Conservation (phyloP, 2,113 vertebrate genomes). For the Cranoglanis bouderius region DNA sequence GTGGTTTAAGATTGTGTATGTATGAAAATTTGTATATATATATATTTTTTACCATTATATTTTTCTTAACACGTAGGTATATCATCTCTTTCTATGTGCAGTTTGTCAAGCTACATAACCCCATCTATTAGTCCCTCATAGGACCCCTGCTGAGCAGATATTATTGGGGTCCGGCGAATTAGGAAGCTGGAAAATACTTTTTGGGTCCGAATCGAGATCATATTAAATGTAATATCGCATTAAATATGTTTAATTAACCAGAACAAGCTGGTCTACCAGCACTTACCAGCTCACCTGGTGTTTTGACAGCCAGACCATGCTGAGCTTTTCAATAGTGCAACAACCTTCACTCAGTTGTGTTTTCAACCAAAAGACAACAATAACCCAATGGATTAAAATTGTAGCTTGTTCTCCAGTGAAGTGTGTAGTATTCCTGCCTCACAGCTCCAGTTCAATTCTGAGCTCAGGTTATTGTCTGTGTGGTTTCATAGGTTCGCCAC, state of each 20-base stretch:
- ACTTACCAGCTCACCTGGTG: neutral
- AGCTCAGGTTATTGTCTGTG: neutral
- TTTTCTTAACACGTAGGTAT: neutral
- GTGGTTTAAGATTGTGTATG: neutral
- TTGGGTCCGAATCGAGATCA: neutral
- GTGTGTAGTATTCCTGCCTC: neutral
- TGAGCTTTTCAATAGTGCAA: neutral
- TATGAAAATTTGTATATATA: neutral
- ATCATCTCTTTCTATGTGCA: neutral
- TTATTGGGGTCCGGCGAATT: neutral
- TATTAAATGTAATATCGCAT: neutral
- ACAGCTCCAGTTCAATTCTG: neutral
- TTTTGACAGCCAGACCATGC: neutral
- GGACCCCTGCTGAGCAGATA: neutral
- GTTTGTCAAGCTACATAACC: neutral
- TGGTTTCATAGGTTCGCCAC: neutral
- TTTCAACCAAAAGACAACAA: neutral
- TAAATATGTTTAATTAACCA: neutral
- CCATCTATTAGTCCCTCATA: neutral
- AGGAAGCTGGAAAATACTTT: neutral
- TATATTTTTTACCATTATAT: neutral
- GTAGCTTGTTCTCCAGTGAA: neutral
- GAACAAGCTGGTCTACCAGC: neutral
- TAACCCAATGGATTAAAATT: neutral
- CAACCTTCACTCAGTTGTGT: neutral